Evolutionary conservation across 2,797 vertebrate species (phyloP).

Genomic region (Smutsia temminckii): DNA sequence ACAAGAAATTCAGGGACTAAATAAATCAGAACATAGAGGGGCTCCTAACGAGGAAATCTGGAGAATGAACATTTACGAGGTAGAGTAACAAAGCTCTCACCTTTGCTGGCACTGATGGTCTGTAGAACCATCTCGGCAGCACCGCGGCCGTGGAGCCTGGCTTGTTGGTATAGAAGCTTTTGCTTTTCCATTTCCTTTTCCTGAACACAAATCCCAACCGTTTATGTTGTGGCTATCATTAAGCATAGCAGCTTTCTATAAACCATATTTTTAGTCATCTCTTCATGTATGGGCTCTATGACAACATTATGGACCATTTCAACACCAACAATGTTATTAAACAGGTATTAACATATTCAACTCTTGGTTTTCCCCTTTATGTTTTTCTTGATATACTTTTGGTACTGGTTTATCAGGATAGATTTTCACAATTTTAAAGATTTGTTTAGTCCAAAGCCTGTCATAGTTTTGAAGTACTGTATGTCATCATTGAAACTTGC

Average conservation of each 20-base stretch:
- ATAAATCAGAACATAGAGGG: too few relatives aligned
- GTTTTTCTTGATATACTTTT: constrained; percentile 81
- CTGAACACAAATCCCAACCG: constrained; percentile 86
- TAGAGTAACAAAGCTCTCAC: constrained; percentile 76
- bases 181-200: constrained; percentile 99
- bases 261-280: constrained; percentile 71
- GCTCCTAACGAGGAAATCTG: too few relatives aligned
- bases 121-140: constrained; percentile 98
- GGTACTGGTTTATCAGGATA: constrained; percentile 77
- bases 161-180: constrained; percentile 96
- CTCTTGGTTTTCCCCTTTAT: constrained; percentile 70
- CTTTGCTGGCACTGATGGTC: constrained; percentile 97
- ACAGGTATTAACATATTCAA: constrained; percentile 78
- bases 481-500: constrained; percentile 74
- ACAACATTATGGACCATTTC: constrained; percentile 85
- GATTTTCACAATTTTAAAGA: constrained; percentile 79
- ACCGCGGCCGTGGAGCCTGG: constrained; percentile 93
- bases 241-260: constrained; percentile 58
- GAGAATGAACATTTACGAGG: background rate
- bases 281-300: constrained; percentile 87
- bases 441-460: constrained; percentile 77
- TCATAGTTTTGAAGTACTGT: constrained; percentile 64
- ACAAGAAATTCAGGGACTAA: background rate
- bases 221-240: constrained; percentile 77
- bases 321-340: constrained; percentile 75